Base-by-base conservation (phyloP, 2,888 invertebrate genomes). In the Melolontha melolontha region DNA sequence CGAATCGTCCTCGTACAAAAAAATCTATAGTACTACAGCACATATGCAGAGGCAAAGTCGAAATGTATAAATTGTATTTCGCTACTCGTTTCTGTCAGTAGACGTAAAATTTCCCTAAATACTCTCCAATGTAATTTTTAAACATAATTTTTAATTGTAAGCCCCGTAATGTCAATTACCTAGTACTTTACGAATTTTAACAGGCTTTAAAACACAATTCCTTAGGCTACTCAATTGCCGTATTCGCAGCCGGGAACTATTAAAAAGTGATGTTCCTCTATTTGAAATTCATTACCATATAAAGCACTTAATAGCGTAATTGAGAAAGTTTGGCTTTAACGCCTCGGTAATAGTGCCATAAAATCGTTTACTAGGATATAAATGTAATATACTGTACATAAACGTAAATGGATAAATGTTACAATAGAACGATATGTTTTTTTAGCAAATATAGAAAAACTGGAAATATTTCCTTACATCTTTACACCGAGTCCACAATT, bases 221-320 rank as follows among this genome's bases (percentile, higher is more conserved):
- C 47, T 34, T 47, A 47, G 47, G 14, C 34, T 62, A 39, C 34
- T 47, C 42, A 14, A 34, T 29, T 47, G 34, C 39, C 47, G 6
- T 59, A 14, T 47, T 59, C 47, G 47, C 16, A 34, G 34, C 8
- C n/a, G 7, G 14, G 47, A 62, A 62, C 59, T 62, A 47, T 62
- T 62, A 62, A 62, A 62, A 62, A 62, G 47, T 62, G 47, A 47
- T 62, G 49, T 16, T 51, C 52, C 29, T 44, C 52, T 77, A 73
- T 76, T 77, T 76, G 75, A 77, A 75, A 78, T 78, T 77, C 78
- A 76, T 76, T 74, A 73, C 34, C 75, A 73, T 77, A 76, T 73
- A 73, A 75, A 75, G 76, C 73, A 74, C 77, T 78, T 76, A 76
- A 77, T 75, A 72, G 73, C 75, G 74, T 77, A 77, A 78, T 77